These are phyloP conservation scores for Drosophila arizonae DNA, from an alignment of 1,140 invertebrate genomes.

Conservation along the genomic window DNA sequence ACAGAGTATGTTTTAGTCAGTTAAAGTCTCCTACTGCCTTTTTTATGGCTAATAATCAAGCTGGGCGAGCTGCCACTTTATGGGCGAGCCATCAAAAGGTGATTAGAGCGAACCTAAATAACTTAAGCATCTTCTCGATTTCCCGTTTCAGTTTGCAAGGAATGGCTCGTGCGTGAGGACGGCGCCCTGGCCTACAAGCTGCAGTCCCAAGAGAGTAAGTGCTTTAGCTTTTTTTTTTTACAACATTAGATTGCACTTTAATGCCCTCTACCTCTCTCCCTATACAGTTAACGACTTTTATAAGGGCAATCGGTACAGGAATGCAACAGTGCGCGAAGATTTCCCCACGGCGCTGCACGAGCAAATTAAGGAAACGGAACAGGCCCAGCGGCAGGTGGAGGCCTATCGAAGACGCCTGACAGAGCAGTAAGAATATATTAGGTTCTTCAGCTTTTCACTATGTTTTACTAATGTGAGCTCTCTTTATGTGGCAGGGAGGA, in stretches of 20 bases:
- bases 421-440: constrained; percentile 61
- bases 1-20: background rate
- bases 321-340: constrained; percentile 94
- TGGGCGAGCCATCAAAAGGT: constrained; percentile 39
- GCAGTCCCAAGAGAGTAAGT: constrained; percentile 95
- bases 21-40: background rate
- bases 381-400: constrained; percentile 85
- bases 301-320: constrained; percentile 92
- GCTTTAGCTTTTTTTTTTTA: background rate
- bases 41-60: constrained; percentile 49
- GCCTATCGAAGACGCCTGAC: constrained; percentile 84
- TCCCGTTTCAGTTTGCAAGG: constrained; percentile 88
- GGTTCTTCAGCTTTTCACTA: background rate
- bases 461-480: background rate
- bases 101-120: constrained; percentile 47
- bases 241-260: constrained; percentile 33
- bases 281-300: constrained; percentile 90
- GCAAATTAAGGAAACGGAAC: constrained; percentile 89
- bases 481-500: constrained; percentile 85
- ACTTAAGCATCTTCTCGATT: constrained; percentile 12
- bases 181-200: constrained; percentile 93
- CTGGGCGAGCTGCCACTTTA: constrained; percentile 33
- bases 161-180: constrained; percentile 97
- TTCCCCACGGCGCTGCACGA: constrained; percentile 92
- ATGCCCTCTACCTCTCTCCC: background rate